phyloP scores from a whole-genome alignment of 2,113 vertebrate genomes.

The Corythoichthys intestinalis region DNA sequence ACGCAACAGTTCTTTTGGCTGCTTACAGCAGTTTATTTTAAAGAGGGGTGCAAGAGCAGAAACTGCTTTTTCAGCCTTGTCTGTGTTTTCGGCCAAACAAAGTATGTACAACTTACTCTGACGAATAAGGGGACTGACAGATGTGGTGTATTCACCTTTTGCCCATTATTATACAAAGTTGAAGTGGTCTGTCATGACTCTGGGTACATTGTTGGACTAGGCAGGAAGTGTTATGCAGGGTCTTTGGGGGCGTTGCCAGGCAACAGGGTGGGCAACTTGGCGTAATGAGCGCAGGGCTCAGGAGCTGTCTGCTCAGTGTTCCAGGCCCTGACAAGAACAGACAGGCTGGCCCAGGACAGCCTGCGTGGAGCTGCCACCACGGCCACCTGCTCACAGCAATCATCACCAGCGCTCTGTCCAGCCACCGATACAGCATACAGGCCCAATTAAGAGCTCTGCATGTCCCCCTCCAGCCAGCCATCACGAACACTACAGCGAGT shows the following conservation, averaged over 20 bases:
- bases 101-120: background rate
- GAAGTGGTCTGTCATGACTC: constrained; percentile 30
- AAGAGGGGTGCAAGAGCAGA: too few species aligned
- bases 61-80: too few species aligned
- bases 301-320: constrained; percentile 78
- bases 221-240: constrained; percentile 64
- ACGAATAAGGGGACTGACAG: background rate
- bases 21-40: too few species aligned
- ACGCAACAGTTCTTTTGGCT: too few species aligned
- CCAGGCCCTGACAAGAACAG: constrained; percentile 76
- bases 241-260: constrained; percentile 63
- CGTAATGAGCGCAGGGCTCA: constrained; percentile 69
- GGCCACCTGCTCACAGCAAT: constrained; percentile 79
- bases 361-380: constrained; percentile 68
- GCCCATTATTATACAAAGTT: constrained; percentile 29
- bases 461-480: constrained; percentile 79
- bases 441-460: constrained; percentile 80
- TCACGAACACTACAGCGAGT: constrained; percentile 77
- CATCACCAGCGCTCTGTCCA: constrained; percentile 75
- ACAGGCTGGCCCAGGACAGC: constrained; percentile 74
- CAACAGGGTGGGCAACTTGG: constrained; percentile 64
- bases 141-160: constrained; percentile 16
- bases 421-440: constrained; percentile 73
- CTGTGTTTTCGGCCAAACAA: too few species aligned
- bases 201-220: constrained; percentile 43